Conservation (phyloP, 2,113 vertebrate species). For the Corvus cornix region DNA sequence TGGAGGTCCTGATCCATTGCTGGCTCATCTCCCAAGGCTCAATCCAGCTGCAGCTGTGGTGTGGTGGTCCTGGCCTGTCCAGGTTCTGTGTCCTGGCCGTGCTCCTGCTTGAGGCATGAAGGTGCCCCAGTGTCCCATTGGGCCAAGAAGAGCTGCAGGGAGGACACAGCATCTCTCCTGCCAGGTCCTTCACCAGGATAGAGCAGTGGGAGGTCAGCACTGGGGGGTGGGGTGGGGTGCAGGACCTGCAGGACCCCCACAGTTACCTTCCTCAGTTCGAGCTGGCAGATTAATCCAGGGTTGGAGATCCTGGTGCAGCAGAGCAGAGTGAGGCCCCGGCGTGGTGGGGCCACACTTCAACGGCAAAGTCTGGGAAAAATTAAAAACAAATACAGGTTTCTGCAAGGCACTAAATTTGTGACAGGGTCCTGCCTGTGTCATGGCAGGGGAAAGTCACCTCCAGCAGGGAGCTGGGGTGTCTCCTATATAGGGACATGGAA, state of each 20-base stretch:
- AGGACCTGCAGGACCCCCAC: neutral
- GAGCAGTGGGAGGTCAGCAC: fast-evolving
- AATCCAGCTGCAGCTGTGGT: fast-evolving
- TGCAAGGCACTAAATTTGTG: neutral
- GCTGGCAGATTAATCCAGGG: neutral
- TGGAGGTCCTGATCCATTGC: neutral
- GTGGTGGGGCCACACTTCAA: fast-evolving
- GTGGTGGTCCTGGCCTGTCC: neutral
- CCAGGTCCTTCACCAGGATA: neutral
- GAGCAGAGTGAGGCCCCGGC: neutral
- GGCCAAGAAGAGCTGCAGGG: neutral
- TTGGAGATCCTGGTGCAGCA: neutral
- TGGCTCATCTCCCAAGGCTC: neutral
- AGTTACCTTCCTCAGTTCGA: neutral
- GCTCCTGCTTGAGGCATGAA: neutral
- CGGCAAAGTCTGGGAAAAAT: neutral
- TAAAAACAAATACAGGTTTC: neutral
- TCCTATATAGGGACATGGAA: fast-evolving
- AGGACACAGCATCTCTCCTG: neutral
- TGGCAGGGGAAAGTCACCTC: neutral
- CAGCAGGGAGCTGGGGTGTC: neutral
- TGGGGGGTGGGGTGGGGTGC: neutral
- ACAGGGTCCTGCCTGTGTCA: neutral
- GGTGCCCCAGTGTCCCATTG: neutral
- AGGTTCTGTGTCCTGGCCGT: neutral